phyloP scores from a whole-genome alignment of 2,113 vertebrate species.

The Dicerorhinus sumatrensis region DNA sequence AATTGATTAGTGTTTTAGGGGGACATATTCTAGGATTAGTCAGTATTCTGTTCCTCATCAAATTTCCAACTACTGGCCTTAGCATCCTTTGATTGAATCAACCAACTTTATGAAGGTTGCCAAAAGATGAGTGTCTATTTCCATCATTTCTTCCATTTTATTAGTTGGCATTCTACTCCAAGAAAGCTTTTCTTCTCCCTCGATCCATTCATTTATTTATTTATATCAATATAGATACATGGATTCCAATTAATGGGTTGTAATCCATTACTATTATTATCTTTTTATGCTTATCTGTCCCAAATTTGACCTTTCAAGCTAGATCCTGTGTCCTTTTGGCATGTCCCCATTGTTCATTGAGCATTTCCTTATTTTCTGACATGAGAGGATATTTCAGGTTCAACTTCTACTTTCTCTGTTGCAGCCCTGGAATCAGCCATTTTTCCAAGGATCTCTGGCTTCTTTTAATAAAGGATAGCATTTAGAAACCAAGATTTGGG shows the following conservation, averaged over 20 bases:
- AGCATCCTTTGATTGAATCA: not conserved
- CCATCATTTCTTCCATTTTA: not conserved
- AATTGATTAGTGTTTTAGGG: not conserved
- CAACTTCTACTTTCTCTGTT: not conserved
- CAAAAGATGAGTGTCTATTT: not conserved
- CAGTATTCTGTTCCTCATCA: not conserved
- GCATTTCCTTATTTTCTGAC: not conserved
- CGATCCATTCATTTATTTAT: not conserved
- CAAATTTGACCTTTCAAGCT: not conserved
- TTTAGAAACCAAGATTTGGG: not conserved
- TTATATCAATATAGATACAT: not conserved
- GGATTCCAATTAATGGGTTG: not conserved
- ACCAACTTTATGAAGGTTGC: not conserved
- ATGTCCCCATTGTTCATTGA: not conserved
- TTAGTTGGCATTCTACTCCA: not conserved
- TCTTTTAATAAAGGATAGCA: conserved; percentile 29
- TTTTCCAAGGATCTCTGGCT: not conserved
- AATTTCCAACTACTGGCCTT: not conserved
- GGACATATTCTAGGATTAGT: not conserved
- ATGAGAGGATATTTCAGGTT: not conserved
- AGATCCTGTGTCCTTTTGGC: not conserved
- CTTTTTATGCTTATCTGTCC: not conserved
- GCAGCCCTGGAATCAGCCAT: not conserved
- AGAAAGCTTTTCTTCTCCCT: not conserved
- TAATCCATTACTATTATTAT: not conserved